Percentiles rank a stretch among this genome's conserved stretches.
Evolutionary conservation across 1,140 invertebrate species (phyloP).

Genomic region (Brachionus koreanus): DNA sequence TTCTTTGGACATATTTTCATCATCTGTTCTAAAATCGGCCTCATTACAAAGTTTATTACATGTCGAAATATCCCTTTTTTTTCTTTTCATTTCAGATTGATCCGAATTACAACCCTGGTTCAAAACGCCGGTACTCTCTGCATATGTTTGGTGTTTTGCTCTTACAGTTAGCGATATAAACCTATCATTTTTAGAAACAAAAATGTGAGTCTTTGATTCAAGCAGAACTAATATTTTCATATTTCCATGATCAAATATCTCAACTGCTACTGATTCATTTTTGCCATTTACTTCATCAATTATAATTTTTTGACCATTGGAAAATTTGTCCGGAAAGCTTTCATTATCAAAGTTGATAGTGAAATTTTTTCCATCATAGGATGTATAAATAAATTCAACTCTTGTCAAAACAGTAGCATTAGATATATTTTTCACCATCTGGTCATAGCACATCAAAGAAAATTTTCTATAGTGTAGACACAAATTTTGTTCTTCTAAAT

Average conservation of each 20-base stretch:
- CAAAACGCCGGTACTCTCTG: neutral
- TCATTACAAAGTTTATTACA: neutral
- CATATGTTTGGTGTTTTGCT: neutral
- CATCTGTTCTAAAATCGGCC: neutral
- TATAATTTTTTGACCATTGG: neutral
- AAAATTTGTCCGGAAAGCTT: neutral
- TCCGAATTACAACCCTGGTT: neutral
- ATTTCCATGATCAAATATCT: neutral
- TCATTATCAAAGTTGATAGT: neutral
- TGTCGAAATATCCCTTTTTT: neutral
- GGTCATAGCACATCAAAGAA: neutral
- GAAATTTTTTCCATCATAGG: neutral
- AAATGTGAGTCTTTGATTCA: constrained; percentile 15
- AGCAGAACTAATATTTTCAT: neutral
- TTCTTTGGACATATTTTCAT: neutral
- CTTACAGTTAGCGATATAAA: neutral
- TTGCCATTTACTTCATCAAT: neutral
- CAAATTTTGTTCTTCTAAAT: neutral
- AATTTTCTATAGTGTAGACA: neutral
- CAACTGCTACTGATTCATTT: neutral
- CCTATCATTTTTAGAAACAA: neutral
- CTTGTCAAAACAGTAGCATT: constrained; percentile 1
- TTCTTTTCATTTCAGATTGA: neutral
- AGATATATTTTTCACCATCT: neutral
- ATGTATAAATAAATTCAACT: neutral